Conservation (phyloP, 64 coral and sea anemone genomes). For the Catalaphyllia jardinei region DNA sequence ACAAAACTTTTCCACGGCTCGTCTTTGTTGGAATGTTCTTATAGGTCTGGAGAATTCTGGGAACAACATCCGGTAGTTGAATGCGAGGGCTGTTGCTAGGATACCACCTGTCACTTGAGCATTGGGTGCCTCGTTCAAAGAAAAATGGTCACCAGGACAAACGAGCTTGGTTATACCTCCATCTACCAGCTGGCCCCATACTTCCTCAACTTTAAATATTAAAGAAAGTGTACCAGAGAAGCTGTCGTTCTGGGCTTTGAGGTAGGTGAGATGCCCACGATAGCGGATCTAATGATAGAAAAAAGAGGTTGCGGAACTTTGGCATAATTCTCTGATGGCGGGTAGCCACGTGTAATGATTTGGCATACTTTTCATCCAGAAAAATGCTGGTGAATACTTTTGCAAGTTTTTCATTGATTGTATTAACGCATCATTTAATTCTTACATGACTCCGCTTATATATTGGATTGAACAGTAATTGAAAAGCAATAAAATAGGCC, state of each 20-base stretch:
- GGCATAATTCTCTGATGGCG: not conserved
- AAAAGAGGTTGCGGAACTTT: not conserved
- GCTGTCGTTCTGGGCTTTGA: not conserved
- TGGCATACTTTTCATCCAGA: too few relatives aligned
- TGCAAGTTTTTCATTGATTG: too few relatives aligned
- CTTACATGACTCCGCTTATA: too few relatives aligned
- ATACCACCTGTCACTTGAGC: conserved; percentile 19
- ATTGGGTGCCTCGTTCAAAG: conserved; percentile 27
- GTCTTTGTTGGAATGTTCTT: conserved; percentile 6
- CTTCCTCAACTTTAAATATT: not conserved
- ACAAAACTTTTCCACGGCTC: conserved; percentile 14
- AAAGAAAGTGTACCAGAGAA: not conserved
- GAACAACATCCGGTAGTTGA: conserved; percentile 40
- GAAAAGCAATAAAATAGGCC: not conserved
- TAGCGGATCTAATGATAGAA: not conserved
- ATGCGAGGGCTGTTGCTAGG: conserved; percentile 6
- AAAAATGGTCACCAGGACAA: conserved; percentile 50
- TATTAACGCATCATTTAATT: too few relatives aligned
- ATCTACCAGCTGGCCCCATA: conserved; percentile 24
- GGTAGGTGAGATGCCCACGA: conserved; percentile 10
- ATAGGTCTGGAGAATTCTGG: conserved; percentile 13
- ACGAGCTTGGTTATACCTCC: conserved; percentile 5
- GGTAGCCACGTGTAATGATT: too few relatives aligned
- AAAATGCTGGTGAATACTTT: too few relatives aligned
- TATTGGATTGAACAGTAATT: too few relatives aligned